These are phyloP conservation scores for Thaleichthys pacificus DNA, from an alignment of 2,797 vertebrate genomes.

Conservation along the genomic window DNA sequence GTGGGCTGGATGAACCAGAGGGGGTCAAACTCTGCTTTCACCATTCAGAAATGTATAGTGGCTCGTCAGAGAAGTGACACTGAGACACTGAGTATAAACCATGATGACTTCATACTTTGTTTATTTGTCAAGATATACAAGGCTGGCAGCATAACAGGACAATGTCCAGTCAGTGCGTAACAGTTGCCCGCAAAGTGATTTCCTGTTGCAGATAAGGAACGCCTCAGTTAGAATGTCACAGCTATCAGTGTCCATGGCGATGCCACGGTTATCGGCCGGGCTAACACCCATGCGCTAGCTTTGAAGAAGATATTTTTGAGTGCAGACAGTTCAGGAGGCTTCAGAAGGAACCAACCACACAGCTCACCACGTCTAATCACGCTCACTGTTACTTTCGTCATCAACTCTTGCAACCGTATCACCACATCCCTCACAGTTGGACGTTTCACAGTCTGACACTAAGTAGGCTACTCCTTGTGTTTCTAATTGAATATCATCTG, in stretches of 20 bases:
- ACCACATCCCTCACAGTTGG: background rate
- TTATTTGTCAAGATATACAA: too few species aligned
- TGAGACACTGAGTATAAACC: too few species aligned
- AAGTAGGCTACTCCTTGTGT: background rate
- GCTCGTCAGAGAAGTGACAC: too few species aligned
- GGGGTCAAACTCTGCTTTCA: too few species aligned
- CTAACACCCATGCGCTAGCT: constrained; percentile 39
- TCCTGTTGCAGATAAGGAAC: constrained; percentile 13
- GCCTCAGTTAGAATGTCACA: constrained; percentile 26
- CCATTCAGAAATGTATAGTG: too few species aligned
- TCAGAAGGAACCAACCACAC: background rate
- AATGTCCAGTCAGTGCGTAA: background rate
- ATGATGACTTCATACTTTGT: too few species aligned
- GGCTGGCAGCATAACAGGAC: background rate
- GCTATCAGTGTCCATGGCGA: constrained; percentile 12
- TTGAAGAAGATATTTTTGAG: constrained; percentile 38
- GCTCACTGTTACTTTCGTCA: background rate
- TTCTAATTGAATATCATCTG: constrained; percentile 19
- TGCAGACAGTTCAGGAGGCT: constrained; percentile 28
- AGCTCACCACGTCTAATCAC: background rate
- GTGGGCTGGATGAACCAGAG: constrained; percentile 2
- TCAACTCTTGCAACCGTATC: constrained; percentile 1
- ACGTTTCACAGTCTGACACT: background rate
- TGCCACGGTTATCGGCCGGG: constrained; percentile 36
- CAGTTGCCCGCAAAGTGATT: constrained; percentile 10